These are phyloP conservation scores for Neelides sp. DNA, from an alignment of 1,140 invertebrate genomes.

Conservation along the genomic window DNA sequence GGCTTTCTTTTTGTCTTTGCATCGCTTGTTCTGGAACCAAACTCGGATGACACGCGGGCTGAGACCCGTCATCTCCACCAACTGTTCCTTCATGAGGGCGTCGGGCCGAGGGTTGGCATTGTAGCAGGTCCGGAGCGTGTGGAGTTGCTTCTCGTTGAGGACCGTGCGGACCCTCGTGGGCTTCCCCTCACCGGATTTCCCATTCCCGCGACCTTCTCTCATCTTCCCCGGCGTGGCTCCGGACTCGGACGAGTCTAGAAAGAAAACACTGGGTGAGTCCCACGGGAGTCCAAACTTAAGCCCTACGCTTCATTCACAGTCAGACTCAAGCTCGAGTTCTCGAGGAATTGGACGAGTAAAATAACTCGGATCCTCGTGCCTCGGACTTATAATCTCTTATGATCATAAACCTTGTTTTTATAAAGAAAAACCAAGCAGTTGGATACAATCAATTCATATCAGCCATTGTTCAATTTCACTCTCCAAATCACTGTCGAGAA, in stretches of 20 bases:
- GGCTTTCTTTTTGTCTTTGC: conserved; percentile 97
- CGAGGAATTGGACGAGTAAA: no score
- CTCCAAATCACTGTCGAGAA: no score
- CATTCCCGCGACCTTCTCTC: conserved; percentile 43
- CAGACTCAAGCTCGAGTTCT: no score
- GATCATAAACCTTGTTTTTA: no score
- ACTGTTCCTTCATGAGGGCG: conserved; percentile 97
- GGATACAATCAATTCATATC: no score
- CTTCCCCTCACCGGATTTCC: conserved; percentile 62
- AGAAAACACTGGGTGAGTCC: no score
- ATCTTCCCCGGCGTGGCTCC: conserved; percentile 33
- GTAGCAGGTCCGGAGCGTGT: conserved; percentile 85
- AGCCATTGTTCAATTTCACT: no score
- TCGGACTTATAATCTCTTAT: no score
- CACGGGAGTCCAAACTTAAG: no score
- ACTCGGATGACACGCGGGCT: conserved; percentile 91
- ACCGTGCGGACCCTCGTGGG: conserved; percentile 94
- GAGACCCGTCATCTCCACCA: conserved; percentile 95
- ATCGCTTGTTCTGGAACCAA: conserved; percentile 98
- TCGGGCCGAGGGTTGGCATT: conserved; percentile 94
- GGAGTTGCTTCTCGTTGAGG: conserved; percentile 95
- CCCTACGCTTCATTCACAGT: no score
- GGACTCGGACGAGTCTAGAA: conserved; percentile 30
- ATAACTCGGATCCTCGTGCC: no score
- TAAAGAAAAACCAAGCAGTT: no score